phyloP scores from a whole-genome alignment of 1,140 invertebrate genomes.

The Arctopsyche grandis region DNA sequence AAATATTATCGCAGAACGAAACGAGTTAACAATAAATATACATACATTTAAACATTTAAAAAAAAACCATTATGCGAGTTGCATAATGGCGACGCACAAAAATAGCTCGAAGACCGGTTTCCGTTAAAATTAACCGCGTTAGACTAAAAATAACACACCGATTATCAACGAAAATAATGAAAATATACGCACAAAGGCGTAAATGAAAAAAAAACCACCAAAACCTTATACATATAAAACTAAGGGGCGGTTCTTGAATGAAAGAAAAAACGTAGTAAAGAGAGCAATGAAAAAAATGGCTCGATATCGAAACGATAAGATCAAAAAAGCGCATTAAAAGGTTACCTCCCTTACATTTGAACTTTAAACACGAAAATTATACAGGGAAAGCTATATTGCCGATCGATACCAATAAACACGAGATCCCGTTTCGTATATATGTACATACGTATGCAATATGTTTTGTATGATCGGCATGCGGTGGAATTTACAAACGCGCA shows the following conservation, averaged over 20 bases:
- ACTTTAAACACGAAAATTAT: not conserved
- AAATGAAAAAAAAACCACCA: not conserved
- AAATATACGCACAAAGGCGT: not conserved
- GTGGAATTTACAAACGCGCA: not conserved
- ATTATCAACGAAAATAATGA: not conserved
- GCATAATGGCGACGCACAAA: too few relatives aligned
- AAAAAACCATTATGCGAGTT: too few relatives aligned
- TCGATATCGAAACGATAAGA: conserved; percentile 23
- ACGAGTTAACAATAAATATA: too few relatives aligned
- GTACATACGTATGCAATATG: not conserved
- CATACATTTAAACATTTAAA: too few relatives aligned
- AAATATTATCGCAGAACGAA: too few relatives aligned
- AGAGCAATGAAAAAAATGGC: not conserved
- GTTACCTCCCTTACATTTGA: not conserved
- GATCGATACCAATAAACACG: too few relatives aligned
- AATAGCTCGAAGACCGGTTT: not conserved
- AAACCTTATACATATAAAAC: too few relatives aligned
- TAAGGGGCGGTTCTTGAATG: not conserved
- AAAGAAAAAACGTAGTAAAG: not conserved
- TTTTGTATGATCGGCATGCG: not conserved
- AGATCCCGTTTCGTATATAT: not conserved
- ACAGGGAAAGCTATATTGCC: not conserved
- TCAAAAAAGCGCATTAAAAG: conserved; percentile 20
- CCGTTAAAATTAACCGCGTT: conserved; percentile 13
- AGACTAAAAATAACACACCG: conserved; percentile 6